A percentile compares a stretch with the other conserved stretches of the same genome.
Evolutionary conservation across 2,113 vertebrate species (phyloP).

Genomic region (Anhinga rufa): DNA sequence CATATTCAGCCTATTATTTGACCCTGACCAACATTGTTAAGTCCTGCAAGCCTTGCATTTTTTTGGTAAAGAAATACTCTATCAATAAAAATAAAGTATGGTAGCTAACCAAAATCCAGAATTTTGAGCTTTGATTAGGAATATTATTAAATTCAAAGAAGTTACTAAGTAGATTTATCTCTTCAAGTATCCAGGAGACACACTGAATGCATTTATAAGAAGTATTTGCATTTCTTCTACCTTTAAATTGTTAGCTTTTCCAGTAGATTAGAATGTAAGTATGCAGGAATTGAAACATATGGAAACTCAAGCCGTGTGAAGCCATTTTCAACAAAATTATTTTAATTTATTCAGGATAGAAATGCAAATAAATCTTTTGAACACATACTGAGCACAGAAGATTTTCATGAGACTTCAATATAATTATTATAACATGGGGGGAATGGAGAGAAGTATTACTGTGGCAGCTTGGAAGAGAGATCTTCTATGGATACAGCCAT

Average conservation of each 20-base stretch:
- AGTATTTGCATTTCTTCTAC: slow-evolving; percentile 35
- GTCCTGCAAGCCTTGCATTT: neutral
- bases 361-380: slow-evolving; percentile 65
- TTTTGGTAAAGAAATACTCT: neutral
- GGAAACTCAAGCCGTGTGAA: slow-evolving; percentile 29
- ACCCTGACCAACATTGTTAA: neutral
- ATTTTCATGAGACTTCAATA: slow-evolving; percentile 40
- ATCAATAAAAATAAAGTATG: neutral
- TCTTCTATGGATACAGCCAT: neutral
- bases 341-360: slow-evolving; percentile 64
- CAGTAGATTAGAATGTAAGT: slow-evolving; percentile 27
- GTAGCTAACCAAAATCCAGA: neutral
- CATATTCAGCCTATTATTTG: neutral
- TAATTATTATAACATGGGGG: slow-evolving; percentile 30
- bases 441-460: slow-evolving; percentile 20
- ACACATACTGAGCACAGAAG: slow-evolving; percentile 15
- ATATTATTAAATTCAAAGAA: neutral
- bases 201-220: neutral
- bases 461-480: neutral
- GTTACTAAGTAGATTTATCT: slow-evolving; percentile 3
- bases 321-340: slow-evolving; percentile 49
- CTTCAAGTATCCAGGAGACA: neutral
- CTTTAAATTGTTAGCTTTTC: slow-evolving; percentile 44
- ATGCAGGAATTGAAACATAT: slow-evolving; percentile 15
- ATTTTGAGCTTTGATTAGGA: neutral